Percentiles rank a stretch among this genome's conserved stretches.
Conservation (phyloP, 2,113 vertebrate species). For the Elaphurus davidianus region DNA sequence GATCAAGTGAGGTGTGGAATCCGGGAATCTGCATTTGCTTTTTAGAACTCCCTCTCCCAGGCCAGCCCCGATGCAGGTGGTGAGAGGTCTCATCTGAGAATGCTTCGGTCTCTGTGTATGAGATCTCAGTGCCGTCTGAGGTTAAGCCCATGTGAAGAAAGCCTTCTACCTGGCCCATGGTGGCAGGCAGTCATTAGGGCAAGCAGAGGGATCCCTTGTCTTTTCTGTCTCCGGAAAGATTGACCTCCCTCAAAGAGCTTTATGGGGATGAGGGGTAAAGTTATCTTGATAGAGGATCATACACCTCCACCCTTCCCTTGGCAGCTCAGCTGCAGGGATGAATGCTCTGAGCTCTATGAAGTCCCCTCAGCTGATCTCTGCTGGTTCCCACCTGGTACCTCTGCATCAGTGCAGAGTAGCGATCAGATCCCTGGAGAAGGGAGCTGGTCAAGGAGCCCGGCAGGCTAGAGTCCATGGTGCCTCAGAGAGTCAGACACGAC, state of each 20-base stretch:
- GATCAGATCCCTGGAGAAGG: background rate
- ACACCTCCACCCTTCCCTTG: background rate
- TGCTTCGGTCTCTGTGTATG: background rate
- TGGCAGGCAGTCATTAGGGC: background rate
- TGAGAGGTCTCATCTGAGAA: rapidly evolving
- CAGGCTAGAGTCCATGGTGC: no score
- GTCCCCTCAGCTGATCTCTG: background rate
- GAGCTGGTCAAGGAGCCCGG: background rate
- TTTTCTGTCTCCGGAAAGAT: background rate
- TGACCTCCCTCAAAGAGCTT: background rate
- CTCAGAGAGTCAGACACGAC: no score
- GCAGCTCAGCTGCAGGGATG: background rate
- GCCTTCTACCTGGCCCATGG: background rate
- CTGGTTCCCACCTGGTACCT: background rate
- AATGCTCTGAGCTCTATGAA: background rate
- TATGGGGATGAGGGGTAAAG: background rate
- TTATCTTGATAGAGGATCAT: background rate
- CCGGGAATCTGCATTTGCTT: background rate
- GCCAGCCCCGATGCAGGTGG: background rate
- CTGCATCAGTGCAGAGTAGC: background rate
- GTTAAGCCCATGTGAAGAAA: background rate
- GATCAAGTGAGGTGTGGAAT: background rate
- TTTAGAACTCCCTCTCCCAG: background rate
- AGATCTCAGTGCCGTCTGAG: background rate
- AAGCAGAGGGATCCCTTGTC: background rate